These are phyloP conservation scores for Drosophila punjabiensis DNA, from an alignment of 1,140 invertebrate genomes.

Conservation along the genomic window DNA sequence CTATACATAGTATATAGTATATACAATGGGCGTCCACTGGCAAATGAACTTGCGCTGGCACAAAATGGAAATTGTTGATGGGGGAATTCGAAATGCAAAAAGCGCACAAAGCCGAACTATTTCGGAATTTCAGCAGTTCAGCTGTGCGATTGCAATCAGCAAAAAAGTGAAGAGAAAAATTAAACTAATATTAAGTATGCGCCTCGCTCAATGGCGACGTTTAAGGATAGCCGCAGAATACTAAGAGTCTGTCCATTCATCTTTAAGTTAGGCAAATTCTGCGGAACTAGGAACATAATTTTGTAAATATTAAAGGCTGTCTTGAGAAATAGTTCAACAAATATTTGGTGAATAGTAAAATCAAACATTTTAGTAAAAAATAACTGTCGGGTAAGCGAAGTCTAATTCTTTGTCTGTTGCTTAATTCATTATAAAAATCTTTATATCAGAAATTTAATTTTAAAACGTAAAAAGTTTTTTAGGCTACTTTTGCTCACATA, in stretches of 20 bases:
- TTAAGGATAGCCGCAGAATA: constrained; percentile 14
- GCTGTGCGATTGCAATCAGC: constrained; percentile 42
- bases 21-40: constrained; percentile 36
- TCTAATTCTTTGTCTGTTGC: too few species aligned
- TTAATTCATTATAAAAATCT: too few species aligned
- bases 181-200: constrained; percentile 73
- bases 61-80: constrained; percentile 65
- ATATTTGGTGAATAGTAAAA: background rate
- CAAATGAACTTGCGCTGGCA: constrained; percentile 57
- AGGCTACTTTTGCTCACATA: background rate
- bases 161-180: constrained; percentile 12
- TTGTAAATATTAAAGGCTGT: background rate
- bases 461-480: background rate
- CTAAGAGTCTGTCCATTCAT: background rate
- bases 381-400: background rate
- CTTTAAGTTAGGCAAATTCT: background rate
- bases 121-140: constrained; percentile 42
- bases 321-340: background rate
- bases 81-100: constrained; percentile 56
- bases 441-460: background rate
- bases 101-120: constrained; percentile 57
- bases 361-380: background rate
- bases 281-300: background rate
- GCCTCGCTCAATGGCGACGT: constrained; percentile 22
- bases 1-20: constrained; percentile 6